These are phyloP conservation scores for Sphecodes monilicornis DNA, from an alignment of 2,888 invertebrate genomes.

Conservation along the genomic window DNA sequence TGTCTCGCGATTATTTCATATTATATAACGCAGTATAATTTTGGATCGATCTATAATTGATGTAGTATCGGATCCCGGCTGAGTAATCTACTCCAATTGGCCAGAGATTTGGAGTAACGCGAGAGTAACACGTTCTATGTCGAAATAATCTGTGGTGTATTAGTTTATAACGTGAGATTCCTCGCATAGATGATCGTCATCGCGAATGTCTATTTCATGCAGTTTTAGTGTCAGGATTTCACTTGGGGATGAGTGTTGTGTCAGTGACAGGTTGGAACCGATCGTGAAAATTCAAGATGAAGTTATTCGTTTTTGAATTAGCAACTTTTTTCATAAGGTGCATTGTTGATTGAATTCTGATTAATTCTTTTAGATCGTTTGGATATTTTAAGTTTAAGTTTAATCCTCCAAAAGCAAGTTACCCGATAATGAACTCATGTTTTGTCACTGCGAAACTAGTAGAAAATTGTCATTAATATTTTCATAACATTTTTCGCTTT, in stretches of 20 bases:
- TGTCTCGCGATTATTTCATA: slow-evolving; percentile 8
- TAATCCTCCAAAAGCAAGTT: no score
- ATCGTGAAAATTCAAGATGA: neutral
- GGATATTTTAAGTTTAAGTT: no score
- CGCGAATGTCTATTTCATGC: neutral
- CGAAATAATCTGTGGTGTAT: neutral
- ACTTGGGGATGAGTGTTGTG: neutral
- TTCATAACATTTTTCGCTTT: no score
- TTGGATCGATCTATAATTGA: neutral
- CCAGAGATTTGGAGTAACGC: neutral
- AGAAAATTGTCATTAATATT: no score
- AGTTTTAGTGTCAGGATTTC: neutral
- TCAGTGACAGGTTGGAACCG: neutral
- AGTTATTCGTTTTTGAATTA: neutral
- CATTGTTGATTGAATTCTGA: no score
- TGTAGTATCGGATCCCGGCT: neutral
- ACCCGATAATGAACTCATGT: no score
- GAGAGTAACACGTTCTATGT: neutral
- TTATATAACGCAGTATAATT: slow-evolving; percentile 26
- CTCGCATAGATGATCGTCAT: neutral
- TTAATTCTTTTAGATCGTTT: no score
- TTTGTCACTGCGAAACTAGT: no score
- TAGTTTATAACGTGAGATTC: neutral
- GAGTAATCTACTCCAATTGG: neutral
- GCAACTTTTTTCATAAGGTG: neutral